Evolutionary conservation across 2,113 vertebrate genomes (phyloP).

Genomic region (Salvelinus sp.): DNA sequence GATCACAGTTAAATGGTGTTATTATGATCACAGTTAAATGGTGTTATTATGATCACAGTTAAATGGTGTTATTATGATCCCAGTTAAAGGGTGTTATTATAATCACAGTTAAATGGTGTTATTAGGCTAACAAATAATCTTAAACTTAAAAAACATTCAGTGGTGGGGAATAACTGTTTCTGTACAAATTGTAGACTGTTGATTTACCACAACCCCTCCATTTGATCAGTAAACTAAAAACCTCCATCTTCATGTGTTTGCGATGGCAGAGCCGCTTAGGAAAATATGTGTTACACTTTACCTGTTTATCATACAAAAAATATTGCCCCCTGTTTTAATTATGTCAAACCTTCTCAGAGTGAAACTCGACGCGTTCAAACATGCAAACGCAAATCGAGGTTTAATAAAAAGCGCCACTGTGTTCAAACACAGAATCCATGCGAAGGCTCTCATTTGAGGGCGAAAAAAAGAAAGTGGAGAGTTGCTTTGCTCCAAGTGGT

Average conservation of each 20-base stretch:
- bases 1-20: too few relatives aligned
- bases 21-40: too few relatives aligned
- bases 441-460: slow-evolving; percentile 86
- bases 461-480: slow-evolving; percentile 89
- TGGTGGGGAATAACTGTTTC: background rate
- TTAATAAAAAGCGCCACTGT: slow-evolving; percentile 95
- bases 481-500: slow-evolving; percentile 93
- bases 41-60: too few relatives aligned
- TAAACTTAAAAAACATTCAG: background rate
- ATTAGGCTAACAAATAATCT: too few relatives aligned
- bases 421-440: slow-evolving; percentile 93
- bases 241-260: slow-evolving; percentile 49
- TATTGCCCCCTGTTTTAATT: slow-evolving; percentile 82
- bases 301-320: slow-evolving; percentile 87
- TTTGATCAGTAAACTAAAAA: slow-evolving; percentile 47
- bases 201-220: background rate
- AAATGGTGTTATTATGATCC: too few relatives aligned
- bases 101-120: too few relatives aligned
- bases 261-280: slow-evolving; percentile 44
- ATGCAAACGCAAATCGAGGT: slow-evolving; percentile 81
- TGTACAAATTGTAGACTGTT: background rate
- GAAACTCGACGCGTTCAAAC: slow-evolving; percentile 84
- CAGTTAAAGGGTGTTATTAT: too few relatives aligned
- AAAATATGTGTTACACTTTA: slow-evolving; percentile 77
- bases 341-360: slow-evolving; percentile 82